These are phyloP conservation scores for Sula dactylatra DNA, from an alignment of 2,113 vertebrate genomes.

Conservation along the genomic window DNA sequence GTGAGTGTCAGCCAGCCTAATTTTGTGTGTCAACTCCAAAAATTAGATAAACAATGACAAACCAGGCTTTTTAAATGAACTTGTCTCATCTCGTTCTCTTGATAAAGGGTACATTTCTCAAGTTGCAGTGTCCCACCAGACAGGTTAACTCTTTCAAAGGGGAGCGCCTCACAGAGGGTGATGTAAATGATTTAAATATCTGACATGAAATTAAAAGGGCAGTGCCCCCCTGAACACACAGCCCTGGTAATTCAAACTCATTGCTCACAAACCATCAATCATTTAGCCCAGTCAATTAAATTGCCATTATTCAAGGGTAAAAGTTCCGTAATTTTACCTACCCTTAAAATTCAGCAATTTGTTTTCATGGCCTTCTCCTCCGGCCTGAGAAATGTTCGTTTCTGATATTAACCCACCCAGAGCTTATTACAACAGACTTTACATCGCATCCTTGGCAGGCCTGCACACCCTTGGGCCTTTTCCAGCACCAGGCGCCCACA, in stretches of 20 bases:
- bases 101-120: slow-evolving; percentile 67
- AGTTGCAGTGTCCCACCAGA: slow-evolving; percentile 38
- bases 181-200: slow-evolving; percentile 23
- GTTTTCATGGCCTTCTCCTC: not conserved
- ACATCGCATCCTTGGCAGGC: not conserved
- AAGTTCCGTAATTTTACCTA: not conserved
- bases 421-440: not conserved
- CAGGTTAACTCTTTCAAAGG: slow-evolving; percentile 71
- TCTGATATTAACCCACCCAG: not conserved
- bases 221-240: not conserved
- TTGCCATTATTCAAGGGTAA: slow-evolving; percentile 2
- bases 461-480: not conserved
- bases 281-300: slow-evolving; percentile 36
- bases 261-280: slow-evolving; percentile 49
- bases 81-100: slow-evolving; percentile 87
- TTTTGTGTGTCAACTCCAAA: slow-evolving; percentile 81
- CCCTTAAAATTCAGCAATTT: not conserved
- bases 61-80: slow-evolving; percentile 85
- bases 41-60: slow-evolving; percentile 87
- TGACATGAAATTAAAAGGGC: slow-evolving; percentile 60
- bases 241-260: slow-evolving; percentile 21
- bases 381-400: not conserved
- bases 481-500: not conserved
- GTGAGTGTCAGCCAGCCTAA: slow-evolving; percentile 80
- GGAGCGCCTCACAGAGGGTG: not conserved